Percentiles rank a stretch among this genome's conserved stretches.
These are phyloP conservation scores for Brachymystax lenok DNA, from an alignment of 2,797 vertebrate genomes.

Conservation along the genomic window DNA sequence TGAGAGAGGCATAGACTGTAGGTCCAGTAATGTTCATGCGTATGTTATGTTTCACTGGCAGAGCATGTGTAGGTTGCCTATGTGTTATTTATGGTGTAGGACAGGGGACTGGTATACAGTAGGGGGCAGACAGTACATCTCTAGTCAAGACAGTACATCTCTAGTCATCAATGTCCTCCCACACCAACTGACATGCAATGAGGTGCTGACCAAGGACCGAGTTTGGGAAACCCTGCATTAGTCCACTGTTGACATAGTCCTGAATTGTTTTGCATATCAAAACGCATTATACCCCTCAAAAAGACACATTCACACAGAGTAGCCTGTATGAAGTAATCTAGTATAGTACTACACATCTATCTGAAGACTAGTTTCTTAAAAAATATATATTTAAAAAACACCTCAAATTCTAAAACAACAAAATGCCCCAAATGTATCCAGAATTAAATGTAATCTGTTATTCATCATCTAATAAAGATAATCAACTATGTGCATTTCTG, in stretches of 20 bases:
- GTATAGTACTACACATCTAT: too few species aligned
- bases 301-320: too few species aligned
- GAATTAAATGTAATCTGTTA: neutral
- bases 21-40: neutral
- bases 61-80: neutral
- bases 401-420: neutral
- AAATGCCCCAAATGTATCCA: neutral
- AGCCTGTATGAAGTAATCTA: too few species aligned
- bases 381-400: neutral
- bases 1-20: neutral
- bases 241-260: too few species aligned
- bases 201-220: neutral
- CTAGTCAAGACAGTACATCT: too few species aligned
- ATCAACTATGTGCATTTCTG: neutral
- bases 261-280: too few species aligned
- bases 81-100: neutral
- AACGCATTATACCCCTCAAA: too few species aligned
- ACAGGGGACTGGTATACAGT: neutral
- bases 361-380: too few species aligned
- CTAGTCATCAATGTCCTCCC: too few species aligned
- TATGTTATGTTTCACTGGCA: too few species aligned
- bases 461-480: neutral
- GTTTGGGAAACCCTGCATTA: too few species aligned
- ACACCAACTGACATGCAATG: neutral
- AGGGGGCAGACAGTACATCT: too few species aligned